A percentile compares a stretch with the other conserved stretches of the same genome.
Conservation (phyloP, 2,113 vertebrate genomes). For the Microcebus ravelobensis region DNA sequence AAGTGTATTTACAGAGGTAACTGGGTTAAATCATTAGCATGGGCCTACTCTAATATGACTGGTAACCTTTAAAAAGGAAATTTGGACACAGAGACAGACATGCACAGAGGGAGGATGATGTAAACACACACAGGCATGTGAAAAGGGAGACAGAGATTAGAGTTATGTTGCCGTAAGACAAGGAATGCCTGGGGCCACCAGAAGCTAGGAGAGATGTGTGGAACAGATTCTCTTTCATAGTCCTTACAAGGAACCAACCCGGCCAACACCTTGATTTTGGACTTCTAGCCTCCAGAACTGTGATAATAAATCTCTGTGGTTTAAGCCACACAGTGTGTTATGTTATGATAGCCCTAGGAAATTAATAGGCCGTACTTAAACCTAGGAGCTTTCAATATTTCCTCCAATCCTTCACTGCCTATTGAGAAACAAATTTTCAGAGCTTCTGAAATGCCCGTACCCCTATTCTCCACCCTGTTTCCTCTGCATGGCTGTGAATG, state of each 20-base stretch:
- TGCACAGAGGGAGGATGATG: background rate
- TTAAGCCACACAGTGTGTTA: background rate
- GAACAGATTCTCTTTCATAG: background rate
- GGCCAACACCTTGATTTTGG: background rate
- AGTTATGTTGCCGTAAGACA: background rate
- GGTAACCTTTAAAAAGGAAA: background rate
- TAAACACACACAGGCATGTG: background rate
- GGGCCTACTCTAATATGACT: background rate
- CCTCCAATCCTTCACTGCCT: background rate
- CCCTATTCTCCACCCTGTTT: background rate
- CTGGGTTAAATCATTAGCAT: constrained; percentile 16
- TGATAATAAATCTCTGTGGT: background rate
- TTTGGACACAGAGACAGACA: background rate
- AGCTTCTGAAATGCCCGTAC: background rate
- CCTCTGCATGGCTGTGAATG: background rate
- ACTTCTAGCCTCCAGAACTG: background rate
- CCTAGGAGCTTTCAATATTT: background rate
- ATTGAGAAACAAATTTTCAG: constrained; percentile 32
- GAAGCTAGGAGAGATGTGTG: background rate
- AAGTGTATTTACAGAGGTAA: background rate
- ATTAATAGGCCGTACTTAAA: background rate
- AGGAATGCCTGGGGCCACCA: background rate
- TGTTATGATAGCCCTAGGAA: background rate
- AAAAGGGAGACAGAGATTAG: background rate
- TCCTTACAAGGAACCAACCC: background rate